Conservation (phyloP, 2,888 invertebrate genomes). For the Odontomyia ornata region DNA sequence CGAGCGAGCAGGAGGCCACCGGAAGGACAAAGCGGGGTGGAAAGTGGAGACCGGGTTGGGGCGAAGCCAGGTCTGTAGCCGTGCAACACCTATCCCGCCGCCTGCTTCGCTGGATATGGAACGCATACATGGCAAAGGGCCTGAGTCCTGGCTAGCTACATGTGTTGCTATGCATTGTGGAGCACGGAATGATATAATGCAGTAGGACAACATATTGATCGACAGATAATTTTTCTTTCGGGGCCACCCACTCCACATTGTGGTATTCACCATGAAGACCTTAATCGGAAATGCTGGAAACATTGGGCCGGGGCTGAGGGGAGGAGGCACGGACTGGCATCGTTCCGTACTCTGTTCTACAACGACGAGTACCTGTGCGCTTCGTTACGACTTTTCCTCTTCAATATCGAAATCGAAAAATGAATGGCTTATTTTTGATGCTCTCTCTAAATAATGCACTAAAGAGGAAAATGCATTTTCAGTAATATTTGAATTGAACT, state of each 20-base stretch:
- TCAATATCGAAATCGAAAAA: constrained; percentile 21
- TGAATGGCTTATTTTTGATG: constrained; percentile 19
- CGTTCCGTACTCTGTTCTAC: neutral
- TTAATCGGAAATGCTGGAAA: constrained; percentile 28
- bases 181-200: constrained; percentile 35
- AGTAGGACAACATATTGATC: constrained; percentile 36
- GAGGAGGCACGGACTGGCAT: neutral
- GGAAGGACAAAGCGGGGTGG: neutral
- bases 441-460: constrained; percentile 26
- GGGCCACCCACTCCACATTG: constrained; percentile 17
- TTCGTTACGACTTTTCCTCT: constrained; percentile 8
- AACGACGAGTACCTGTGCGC: constrained; percentile 19
- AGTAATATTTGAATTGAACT: neutral
- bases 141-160: neutral
- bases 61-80: neutral
- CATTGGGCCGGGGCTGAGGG: neutral
- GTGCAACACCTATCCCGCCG: constrained; percentile 10
- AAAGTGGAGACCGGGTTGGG: neutral
- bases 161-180: constrained; percentile 32
- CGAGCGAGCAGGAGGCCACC: neutral
- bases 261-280: constrained; percentile 8
- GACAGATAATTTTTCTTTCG: constrained; percentile 39
- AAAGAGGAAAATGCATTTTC: constrained; percentile 29
- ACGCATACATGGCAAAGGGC: neutral
- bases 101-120: neutral